These are phyloP conservation scores for Sycobia sp. DNA, from an alignment of 1,140 invertebrate species.

Conservation along the genomic window DNA sequence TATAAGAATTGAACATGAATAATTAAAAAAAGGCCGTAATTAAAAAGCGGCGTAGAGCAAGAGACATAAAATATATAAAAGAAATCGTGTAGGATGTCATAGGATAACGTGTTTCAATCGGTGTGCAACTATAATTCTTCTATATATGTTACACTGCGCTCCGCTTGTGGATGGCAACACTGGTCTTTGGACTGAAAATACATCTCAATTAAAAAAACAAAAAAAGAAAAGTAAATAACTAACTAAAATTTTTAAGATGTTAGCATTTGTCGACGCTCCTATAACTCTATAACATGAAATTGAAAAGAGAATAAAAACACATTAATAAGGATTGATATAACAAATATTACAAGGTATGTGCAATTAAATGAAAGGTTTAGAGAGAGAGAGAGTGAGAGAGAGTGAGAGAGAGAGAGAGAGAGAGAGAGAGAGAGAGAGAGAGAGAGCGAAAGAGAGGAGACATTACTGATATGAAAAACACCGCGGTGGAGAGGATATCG, in stretches of 20 bases:
- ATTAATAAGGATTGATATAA: not conserved
- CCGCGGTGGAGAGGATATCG: not conserved
- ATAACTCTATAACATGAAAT: slow-evolving; percentile 1
- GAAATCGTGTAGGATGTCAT: slow-evolving; percentile 1
- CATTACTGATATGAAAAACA: not conserved
- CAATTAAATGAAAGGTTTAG: too few species aligned
- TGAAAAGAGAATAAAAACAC: not conserved
- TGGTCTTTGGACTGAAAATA: slow-evolving; percentile 7
- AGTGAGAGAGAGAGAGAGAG: slow-evolving; percentile 1
- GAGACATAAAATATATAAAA: slow-evolving; percentile 2
- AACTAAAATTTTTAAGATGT: not conserved
- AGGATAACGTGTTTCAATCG: slow-evolving; percentile 22
- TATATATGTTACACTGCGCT: slow-evolving; percentile 23
- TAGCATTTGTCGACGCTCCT: slow-evolving; percentile 4
- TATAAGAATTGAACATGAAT: not conserved
- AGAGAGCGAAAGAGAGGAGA: slow-evolving; percentile 3
- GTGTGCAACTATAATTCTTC: slow-evolving; percentile 13
- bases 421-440: too few species aligned
- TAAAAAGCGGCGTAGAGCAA: not conserved
- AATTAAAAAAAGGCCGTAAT: not conserved
- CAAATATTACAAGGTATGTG: too few species aligned
- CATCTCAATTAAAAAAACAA: slow-evolving; percentile 1
- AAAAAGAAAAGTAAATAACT: not conserved
- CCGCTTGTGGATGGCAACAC: slow-evolving; percentile 17
- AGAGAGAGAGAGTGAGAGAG: not conserved